Evolutionary conservation across 2,113 vertebrate species (phyloP), one percentile per base, ranked within the genome.

Genomic region (Petromus typicus): DNA sequence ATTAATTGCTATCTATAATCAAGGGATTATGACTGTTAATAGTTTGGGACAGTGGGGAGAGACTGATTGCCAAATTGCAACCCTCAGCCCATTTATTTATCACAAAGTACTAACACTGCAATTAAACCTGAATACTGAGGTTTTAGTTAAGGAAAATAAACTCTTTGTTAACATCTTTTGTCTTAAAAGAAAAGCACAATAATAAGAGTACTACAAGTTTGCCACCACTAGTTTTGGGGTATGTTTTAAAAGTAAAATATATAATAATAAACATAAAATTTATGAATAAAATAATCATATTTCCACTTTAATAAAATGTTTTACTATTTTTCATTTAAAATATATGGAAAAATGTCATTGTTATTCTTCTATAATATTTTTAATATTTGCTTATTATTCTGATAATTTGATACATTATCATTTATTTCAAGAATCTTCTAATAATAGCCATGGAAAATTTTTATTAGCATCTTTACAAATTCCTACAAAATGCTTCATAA

Each of bases 311-410:
- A 82, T 56, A 81, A 30, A 30, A 34, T 80, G 45, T 48, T 71
- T 67, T 27, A 54, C 59, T 69, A 64, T 87, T 84, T 86, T 89
- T 89, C 40, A 61, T 27, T 69, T 79, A 89, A 78, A 61, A 32
- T 48, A 54, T 45, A 25, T 32, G 4, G 3, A 63, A 93, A 37
- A 59, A n/a, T 67, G 22, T 48, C 34, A 66, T 78, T 90, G 59
- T 59, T 40, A 85, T 85, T 83, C 23, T 27, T 86, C 37, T 57
- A n/a, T 2, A 45, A 43, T 48, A 81, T 78, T 83, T 75, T 43
- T 23, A 83, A 51, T 79, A 56, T 89, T 93, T 75, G 48, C 7
- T 59, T 96, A 66, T 64, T 86, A 66, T 94, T 78, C 18, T 86
- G 34, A 34, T 75, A 83, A 67, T 76, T 96, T 96, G 18, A 51